These are phyloP conservation scores for Triplophysa rosa DNA, from an alignment of 2,113 vertebrate genomes.

Conservation along the genomic window DNA sequence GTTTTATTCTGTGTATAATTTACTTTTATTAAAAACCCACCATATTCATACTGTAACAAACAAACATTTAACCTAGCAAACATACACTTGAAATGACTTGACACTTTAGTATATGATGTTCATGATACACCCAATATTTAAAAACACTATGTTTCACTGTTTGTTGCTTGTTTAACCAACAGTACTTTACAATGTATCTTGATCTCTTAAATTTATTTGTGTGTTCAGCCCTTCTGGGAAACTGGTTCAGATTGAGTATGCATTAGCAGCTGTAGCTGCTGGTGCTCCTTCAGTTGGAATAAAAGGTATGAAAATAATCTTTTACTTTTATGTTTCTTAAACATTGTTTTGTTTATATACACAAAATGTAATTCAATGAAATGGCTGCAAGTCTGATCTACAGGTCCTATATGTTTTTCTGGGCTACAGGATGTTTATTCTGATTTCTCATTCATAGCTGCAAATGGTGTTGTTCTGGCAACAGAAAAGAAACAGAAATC, in stretches of 20 bases:
- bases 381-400: background rate
- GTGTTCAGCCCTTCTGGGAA: conserved; percentile 91
- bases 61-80: too few relatives aligned
- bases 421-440: conserved; percentile 33
- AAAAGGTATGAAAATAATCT: conserved; percentile 82
- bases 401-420: background rate
- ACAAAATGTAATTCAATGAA: background rate
- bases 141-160: background rate
- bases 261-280: conserved; percentile 95
- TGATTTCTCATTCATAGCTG: conserved; percentile 71
- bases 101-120: too few relatives aligned
- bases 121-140: background rate
- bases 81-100: too few relatives aligned
- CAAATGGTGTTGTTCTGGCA: conserved; percentile 95
- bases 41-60: too few relatives aligned
- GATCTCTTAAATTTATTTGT: background rate
- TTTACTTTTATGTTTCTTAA: background rate
- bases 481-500: conserved; percentile 99
- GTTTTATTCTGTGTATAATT: too few relatives aligned
- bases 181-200: background rate
- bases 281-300: conserved; percentile 97
- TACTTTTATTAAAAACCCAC: too few relatives aligned
- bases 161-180: background rate
- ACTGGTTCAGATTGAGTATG: conserved; percentile 99
- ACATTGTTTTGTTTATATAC: background rate